These are phyloP conservation scores for Zoanthus solanderi DNA, from an alignment of 92 coral and sea anemone species.

Conservation along the genomic window DNA sequence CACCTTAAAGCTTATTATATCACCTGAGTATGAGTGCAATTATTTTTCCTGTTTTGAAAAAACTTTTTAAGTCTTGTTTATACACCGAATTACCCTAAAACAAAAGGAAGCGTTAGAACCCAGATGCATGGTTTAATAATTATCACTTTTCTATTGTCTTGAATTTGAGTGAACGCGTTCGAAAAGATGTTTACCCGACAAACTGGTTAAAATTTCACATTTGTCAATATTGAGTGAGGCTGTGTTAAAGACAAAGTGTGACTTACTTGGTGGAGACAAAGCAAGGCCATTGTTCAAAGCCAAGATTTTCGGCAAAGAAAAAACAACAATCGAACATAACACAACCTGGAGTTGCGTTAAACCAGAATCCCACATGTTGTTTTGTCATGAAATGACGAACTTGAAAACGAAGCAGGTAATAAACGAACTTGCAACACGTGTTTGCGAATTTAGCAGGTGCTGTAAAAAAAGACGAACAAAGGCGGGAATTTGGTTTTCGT, in stretches of 20 bases:
- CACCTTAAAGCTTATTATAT: too few relatives aligned
- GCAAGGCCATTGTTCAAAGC: constrained; percentile 75
- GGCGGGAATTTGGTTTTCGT: neutral
- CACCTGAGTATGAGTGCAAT: too few relatives aligned
- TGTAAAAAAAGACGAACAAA: neutral
- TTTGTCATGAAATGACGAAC: neutral
- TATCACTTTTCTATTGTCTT: too few relatives aligned
- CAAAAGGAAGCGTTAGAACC: too few relatives aligned
- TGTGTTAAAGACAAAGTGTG: neutral
- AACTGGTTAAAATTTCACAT: neutral
- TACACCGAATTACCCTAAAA: too few relatives aligned
- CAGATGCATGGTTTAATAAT: too few relatives aligned
- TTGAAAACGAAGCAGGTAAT: neutral
- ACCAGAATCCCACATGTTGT: neutral
- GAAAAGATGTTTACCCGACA: neutral
- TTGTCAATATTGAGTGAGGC: neutral
- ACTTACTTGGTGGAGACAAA: constrained; percentile 78
- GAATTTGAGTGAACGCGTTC: too few relatives aligned
- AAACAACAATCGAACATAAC: neutral
- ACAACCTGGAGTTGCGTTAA: neutral
- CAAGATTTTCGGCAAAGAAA: neutral
- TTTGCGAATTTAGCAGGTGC: neutral
- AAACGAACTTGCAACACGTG: neutral
- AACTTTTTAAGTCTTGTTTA: too few relatives aligned
- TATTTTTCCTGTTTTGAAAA: too few relatives aligned